Percentiles rank a stretch among this genome's conserved stretches.
Evolutionary conservation across 2,888 invertebrate genomes (phyloP).

Genomic region (Trichogramma evanescens): DNA sequence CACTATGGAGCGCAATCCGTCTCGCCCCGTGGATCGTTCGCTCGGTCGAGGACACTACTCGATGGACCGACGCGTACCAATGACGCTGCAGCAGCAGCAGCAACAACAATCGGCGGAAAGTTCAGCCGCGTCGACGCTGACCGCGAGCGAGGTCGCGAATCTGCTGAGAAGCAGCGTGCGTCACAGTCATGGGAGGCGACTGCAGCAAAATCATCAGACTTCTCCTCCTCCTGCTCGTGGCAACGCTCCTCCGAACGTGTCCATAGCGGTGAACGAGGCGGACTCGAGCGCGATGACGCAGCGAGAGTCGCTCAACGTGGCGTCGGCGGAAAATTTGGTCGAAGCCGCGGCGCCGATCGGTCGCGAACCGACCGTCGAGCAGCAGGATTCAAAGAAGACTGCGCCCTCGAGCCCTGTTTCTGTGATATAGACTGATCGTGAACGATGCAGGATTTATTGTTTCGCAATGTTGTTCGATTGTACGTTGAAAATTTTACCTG

Average conservation of each 20-base stretch:
- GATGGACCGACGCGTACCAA: constrained; percentile 16
- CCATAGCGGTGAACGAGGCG: too few relatives aligned
- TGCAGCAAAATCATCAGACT: too few relatives aligned
- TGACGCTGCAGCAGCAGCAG: constrained; percentile 4
- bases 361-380: constrained; percentile 28
- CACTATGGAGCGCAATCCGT: too few relatives aligned
- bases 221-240: too few relatives aligned
- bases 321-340: constrained; percentile 42
- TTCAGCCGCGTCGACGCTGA: constrained; percentile 42
- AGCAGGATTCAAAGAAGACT: constrained; percentile 41
- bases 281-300: too few relatives aligned
- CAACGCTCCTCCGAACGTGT: too few relatives aligned
- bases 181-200: constrained; percentile 39
- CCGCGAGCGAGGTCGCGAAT: constrained; percentile 55
- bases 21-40: constrained; percentile 1
- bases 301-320: constrained; percentile 28
- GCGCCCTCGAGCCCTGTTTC: constrained; percentile 41
- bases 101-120: background rate
- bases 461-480: too few relatives aligned
- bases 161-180: constrained; percentile 55
- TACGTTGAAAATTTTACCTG: too few relatives aligned
- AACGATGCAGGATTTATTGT: too few relatives aligned
- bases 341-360: constrained; percentile 45
- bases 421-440: constrained; percentile 42
- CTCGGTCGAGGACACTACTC: constrained; percentile 17